Conservation (phyloP, 2,113 vertebrate species). For the Protobothrops mucrosquamatus region DNA sequence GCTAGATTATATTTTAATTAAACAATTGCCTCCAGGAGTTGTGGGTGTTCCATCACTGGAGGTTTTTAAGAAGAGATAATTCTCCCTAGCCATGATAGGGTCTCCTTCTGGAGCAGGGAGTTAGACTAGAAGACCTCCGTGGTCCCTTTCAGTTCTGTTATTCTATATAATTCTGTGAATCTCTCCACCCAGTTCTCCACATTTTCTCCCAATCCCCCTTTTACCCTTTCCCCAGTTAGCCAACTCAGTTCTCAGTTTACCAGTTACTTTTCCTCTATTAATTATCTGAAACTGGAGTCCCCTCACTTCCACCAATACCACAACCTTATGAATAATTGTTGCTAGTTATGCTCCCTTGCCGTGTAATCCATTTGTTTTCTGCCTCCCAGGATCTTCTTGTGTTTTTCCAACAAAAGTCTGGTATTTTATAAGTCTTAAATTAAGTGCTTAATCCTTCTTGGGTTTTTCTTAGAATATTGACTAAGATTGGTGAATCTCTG, state of each 20-base stretch:
- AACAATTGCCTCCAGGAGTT: background rate
- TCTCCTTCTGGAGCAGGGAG: background rate
- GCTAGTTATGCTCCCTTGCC: background rate
- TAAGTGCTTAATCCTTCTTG: background rate
- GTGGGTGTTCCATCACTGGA: background rate
- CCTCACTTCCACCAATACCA: background rate
- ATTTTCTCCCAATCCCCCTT: background rate
- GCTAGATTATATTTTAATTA: background rate
- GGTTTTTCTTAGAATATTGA: background rate
- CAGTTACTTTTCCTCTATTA: background rate
- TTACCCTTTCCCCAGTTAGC: background rate
- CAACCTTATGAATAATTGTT: background rate
- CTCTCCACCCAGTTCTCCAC: background rate
- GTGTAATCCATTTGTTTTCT: background rate
- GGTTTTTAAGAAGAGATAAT: background rate
- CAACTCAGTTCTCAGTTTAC: background rate
- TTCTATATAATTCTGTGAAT: background rate
- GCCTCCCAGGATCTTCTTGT: background rate
- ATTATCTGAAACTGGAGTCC: background rate
- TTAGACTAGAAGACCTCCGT: background rate
- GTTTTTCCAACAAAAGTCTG: background rate
- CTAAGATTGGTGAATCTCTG: background rate
- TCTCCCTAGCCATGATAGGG: background rate
- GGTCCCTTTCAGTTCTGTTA: background rate
- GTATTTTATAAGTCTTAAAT: background rate